Conservation (phyloP, 2,888 invertebrate species). For the Meloe dianella region DNA sequence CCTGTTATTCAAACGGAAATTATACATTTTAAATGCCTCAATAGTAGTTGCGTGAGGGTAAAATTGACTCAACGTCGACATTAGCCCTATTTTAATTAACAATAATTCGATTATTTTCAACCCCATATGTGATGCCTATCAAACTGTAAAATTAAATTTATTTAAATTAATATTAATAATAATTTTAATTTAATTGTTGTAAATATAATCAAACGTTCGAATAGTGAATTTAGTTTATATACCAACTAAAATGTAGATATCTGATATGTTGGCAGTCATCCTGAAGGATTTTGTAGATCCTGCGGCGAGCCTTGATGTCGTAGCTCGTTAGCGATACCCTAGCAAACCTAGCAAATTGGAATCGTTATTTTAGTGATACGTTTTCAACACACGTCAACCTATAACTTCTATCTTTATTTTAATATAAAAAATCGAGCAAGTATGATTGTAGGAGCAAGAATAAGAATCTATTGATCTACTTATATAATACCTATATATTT, state of each 20-base stretch:
- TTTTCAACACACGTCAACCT: slow-evolving; percentile 8
- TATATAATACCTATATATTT: too few relatives aligned
- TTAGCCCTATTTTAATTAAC: slow-evolving; percentile 38
- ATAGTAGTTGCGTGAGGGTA: slow-evolving; percentile 23
- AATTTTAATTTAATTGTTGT: not conserved
- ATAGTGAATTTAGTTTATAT: not conserved
- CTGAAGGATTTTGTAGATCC: slow-evolving; percentile 40
- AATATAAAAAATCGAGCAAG: not conserved
- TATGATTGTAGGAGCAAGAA: not conserved
- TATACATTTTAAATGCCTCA: slow-evolving; percentile 44
- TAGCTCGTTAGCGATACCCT: slow-evolving; percentile 46
- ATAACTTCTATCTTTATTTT: not conserved
- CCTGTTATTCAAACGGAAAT: slow-evolving; percentile 46
- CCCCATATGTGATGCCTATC: not conserved
- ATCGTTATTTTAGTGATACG: slow-evolving; percentile 31
- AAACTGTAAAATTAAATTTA: not conserved
- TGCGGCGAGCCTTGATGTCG: slow-evolving; percentile 44
- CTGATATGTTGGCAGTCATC: slow-evolving; percentile 29
- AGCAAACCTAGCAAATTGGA: slow-evolving; percentile 22
- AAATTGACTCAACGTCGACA: slow-evolving; percentile 29
- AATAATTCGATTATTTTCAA: slow-evolving; percentile 25
- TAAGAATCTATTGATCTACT: not conserved
- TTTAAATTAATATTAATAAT: not conserved
- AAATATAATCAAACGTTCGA: not conserved
- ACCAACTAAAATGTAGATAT: slow-evolving; percentile 18